A percentile compares a stretch with the other conserved stretches of the same genome.
Conservation (phyloP, 2,888 invertebrate species). For the Keiferia lycopersicella region DNA sequence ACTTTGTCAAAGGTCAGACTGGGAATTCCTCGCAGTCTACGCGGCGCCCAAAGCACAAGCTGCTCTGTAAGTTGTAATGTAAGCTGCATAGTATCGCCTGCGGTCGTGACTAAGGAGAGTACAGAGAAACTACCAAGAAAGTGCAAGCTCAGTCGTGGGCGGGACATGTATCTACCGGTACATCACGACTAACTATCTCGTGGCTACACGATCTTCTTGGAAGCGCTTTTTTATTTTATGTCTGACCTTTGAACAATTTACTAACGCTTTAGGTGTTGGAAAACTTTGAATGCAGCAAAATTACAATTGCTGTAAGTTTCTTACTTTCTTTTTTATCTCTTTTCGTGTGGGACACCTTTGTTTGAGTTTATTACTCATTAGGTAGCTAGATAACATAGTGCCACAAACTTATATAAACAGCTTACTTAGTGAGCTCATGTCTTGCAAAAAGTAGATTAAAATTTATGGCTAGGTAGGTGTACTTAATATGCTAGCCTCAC, state of each 20-base stretch:
- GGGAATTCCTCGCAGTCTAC: not conserved
- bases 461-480: not conserved
- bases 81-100: not conserved
- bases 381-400: not conserved
- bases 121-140: not conserved
- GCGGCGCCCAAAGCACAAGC: not conserved
- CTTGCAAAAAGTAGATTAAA: constrained; percentile 5
- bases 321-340: no score
- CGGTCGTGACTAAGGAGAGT: not conserved
- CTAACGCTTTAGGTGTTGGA: not conserved
- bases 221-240: constrained; percentile 3
- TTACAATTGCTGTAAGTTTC: no score
- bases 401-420: not conserved
- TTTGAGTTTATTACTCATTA: no score
- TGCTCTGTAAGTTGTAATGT: not conserved
- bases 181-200: not conserved
- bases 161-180: not conserved
- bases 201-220: not conserved
- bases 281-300: not conserved
- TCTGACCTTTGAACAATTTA: constrained; percentile 9
- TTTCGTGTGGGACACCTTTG: no score
- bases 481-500: not conserved
- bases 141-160: not conserved
- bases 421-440: not conserved
- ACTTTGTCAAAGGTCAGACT: no score